Conservation (phyloP, 2,113 vertebrate species). For the Dromas ardeola region DNA sequence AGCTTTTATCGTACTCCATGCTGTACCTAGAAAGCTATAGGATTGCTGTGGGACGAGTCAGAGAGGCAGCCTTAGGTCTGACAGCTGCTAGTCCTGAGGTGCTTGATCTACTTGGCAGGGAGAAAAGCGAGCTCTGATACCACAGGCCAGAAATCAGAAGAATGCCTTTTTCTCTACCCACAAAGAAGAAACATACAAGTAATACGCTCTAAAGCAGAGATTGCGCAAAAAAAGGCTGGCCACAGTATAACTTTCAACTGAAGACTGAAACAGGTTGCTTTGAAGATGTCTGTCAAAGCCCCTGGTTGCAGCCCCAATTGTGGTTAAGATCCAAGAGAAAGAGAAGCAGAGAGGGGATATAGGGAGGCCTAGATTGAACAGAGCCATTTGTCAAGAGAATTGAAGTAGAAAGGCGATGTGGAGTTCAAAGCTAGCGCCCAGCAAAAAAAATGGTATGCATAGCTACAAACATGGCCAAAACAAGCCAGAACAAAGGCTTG, state of each 20-base stretch:
- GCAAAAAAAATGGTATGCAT: rapidly evolving
- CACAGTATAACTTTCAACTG: background rate
- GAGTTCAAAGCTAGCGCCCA: background rate
- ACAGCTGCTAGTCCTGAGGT: slow-evolving; percentile 35
- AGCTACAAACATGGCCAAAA: background rate
- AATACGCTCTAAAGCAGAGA: background rate
- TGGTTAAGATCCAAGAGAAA: slow-evolving; percentile 3
- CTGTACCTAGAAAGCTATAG: slow-evolving; percentile 4
- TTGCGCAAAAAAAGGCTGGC: background rate
- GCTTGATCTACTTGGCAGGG: background rate
- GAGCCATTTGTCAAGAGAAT: slow-evolving; percentile 1
- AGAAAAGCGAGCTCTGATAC: slow-evolving; percentile 1
- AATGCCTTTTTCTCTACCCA: slow-evolving; percentile 43
- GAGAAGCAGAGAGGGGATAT: background rate
- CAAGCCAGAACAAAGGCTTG: background rate
- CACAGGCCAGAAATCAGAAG: slow-evolving; percentile 26
- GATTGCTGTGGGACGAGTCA: background rate
- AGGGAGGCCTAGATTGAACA: background rate
- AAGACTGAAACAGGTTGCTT: slow-evolving; percentile 37
- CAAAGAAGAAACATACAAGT: slow-evolving; percentile 22
- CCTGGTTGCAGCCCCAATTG: background rate
- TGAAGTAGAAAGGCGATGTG: background rate
- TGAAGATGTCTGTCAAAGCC: slow-evolving; percentile 8
- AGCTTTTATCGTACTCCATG: background rate
- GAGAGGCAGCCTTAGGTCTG: background rate